phyloP scores from a whole-genome alignment of 2,888 invertebrate genomes.

The Elysia crispata region DNA sequence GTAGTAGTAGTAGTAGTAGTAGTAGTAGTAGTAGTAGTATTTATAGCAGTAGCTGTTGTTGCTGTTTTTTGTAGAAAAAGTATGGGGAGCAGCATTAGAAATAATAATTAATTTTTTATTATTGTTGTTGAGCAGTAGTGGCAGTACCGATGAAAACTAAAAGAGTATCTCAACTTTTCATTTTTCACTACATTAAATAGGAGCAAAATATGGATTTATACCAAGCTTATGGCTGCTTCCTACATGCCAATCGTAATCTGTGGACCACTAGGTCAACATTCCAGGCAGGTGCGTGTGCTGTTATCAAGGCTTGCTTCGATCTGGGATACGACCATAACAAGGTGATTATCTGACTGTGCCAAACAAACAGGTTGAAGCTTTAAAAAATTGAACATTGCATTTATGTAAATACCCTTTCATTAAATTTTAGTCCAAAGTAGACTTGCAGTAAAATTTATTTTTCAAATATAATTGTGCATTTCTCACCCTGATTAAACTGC shows the following conservation, averaged over 20 bases:
- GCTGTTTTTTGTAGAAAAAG: background rate
- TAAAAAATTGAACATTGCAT: too few relatives aligned
- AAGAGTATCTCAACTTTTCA: background rate
- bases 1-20: slow-evolving; percentile 19
- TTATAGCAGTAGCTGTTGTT: background rate
- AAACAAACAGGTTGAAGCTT: too few relatives aligned
- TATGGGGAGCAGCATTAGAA: background rate
- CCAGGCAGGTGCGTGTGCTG: slow-evolving; percentile 58
- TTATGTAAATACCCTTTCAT: too few relatives aligned
- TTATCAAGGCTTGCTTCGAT: slow-evolving; percentile 59
- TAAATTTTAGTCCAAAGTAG: too few relatives aligned
- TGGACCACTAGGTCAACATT: slow-evolving; percentile 56
- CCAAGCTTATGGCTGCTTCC: slow-evolving; percentile 57
- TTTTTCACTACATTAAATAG: background rate
- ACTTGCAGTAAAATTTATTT: too few relatives aligned
- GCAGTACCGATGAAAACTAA: too few relatives aligned
- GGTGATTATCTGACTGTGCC: too few relatives aligned
- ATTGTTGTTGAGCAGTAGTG: background rate
- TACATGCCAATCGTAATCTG: slow-evolving; percentile 57
- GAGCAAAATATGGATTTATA: background rate
- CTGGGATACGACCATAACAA: slow-evolving; percentile 51
- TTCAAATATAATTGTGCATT: too few relatives aligned
- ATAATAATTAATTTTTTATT: background rate
- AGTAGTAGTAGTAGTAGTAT: background rate
- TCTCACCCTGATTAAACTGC: too few relatives aligned